phyloP scores from a whole-genome alignment of 2,888 invertebrate genomes.

The Cephonodes hylas region DNA sequence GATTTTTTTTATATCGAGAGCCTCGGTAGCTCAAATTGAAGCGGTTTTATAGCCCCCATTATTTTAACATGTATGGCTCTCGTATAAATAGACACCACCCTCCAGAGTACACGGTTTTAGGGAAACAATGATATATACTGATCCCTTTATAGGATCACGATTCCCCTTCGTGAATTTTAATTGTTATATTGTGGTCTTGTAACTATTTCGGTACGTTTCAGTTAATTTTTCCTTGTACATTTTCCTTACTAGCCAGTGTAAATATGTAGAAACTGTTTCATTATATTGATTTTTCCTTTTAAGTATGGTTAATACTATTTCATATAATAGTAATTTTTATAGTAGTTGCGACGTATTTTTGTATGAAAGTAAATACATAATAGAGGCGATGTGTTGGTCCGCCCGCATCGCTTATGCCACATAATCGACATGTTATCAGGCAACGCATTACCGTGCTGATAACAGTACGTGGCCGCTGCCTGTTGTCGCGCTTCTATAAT shows the following conservation, averaged over 20 bases:
- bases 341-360: too few relatives aligned
- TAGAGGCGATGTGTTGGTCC: background rate
- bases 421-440: conserved; percentile 3
- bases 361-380: background rate
- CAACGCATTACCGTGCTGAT: conserved; percentile 1
- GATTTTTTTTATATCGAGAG: background rate
- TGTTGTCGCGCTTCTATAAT: background rate
- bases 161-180: background rate
- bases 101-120: background rate
- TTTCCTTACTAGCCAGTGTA: too few relatives aligned
- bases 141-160: background rate
- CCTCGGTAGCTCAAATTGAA: background rate
- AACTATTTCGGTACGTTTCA: background rate
- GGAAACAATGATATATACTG: background rate
- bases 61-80: background rate
- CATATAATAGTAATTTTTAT: too few relatives aligned
- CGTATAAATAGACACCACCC: background rate
- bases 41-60: background rate
- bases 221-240: background rate
- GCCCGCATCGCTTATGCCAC: background rate
- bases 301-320: background rate
- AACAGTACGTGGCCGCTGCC: background rate
- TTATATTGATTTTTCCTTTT: background rate
- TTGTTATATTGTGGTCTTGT: background rate
- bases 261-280: background rate